These are phyloP conservation scores for Xerus inauris DNA, from an alignment of 2,113 vertebrate genomes.

Conservation along the genomic window DNA sequence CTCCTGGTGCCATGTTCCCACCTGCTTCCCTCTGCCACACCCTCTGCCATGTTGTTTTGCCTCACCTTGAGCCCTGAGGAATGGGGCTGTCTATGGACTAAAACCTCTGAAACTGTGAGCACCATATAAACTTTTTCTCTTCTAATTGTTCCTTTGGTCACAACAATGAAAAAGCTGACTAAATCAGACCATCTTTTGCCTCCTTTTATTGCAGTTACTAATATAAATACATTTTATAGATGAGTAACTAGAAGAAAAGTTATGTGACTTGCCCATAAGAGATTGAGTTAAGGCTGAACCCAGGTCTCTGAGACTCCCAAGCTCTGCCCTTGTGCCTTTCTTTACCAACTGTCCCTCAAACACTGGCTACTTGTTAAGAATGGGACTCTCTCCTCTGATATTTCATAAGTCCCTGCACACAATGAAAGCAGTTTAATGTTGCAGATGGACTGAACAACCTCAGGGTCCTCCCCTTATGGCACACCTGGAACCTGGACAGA, in stretches of 20 bases:
- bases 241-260: not conserved
- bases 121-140: no score
- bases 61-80: no score
- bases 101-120: no score
- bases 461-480: not conserved
- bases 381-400: not conserved
- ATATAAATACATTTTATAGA: not conserved
- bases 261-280: not conserved
- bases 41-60: no score
- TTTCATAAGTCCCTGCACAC: not conserved
- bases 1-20: no score
- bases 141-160: no score
- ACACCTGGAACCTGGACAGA: not conserved
- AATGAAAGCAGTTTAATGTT: not conserved
- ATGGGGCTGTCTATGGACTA: no score
- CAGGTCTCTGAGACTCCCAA: not conserved
- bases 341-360: not conserved
- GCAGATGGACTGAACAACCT: not conserved
- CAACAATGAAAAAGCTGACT: no score
- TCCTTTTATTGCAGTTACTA: not conserved
- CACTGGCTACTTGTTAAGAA: not conserved
- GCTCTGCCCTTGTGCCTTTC: not conserved
- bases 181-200: not conserved
- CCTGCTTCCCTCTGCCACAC: no score
- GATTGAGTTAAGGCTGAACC: not conserved